Base-by-base conservation (phyloP, 2,113 vertebrate species). In the Bubo bubo region DNA sequence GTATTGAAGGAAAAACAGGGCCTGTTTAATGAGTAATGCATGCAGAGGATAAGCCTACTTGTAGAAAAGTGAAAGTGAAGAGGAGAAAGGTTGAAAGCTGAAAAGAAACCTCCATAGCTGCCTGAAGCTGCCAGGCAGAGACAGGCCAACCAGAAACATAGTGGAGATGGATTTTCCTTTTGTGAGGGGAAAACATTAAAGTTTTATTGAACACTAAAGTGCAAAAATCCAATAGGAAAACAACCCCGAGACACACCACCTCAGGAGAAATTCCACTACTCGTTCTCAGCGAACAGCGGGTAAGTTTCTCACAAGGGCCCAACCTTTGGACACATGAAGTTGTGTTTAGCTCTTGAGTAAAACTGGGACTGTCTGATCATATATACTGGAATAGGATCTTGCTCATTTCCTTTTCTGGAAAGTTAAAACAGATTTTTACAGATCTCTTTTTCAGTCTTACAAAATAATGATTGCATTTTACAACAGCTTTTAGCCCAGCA, bases 231-330 rank as follows among this genome's bases (percentile, higher is more conserved):
- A 83, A n/a, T 5, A 80, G 64, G 50, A 90, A 84, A 94, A 68
- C 17, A 63, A 81, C 14, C 22, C 30, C 41, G 21, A 70, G 66
- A 45, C 15, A 32, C 11, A 70, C 70, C 32, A 88, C 45, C 52
- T 56, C 56, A 79, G 43, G n/a, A 95, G 23, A 89, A 53, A 86
- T 47, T 86, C 64, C 56, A 56, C 63, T 70, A 64, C 14, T 62
- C 3, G 1, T 14, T 43, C 34, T 64, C 34, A 68, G 15, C 1
- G 1, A 81, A 64, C 34, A 62, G 12, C 2, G 6, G 24, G 0
- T 14, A 79, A 49, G 17, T 41, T 76, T 75, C 62, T 80, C 64
- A 49, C 10, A 53, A 63, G 13, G 18, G 30, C 13, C 19, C 45
- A 92, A 30, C 37, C 13, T 85, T 27, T 52, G 55, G 17, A 64